Base-by-base conservation (phyloP, 2,888 invertebrate species). In the Abscondita cerata region DNA sequence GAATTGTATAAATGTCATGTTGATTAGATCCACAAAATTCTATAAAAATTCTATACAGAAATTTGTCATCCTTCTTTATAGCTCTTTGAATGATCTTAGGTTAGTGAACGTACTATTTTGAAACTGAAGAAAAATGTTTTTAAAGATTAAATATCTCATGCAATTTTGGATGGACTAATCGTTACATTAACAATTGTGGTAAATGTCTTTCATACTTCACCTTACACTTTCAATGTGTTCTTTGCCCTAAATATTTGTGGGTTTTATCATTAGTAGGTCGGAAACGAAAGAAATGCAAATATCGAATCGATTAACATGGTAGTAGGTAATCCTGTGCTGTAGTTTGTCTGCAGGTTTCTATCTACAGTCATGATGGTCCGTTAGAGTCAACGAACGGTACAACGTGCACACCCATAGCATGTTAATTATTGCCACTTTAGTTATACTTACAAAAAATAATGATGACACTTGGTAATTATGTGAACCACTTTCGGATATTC, bases 401-500 rank as follows among this genome's bases (percentile, higher is more conserved):
- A 31, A n/a, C 55, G 25, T 54, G 50, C 40, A 55, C 54, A 48
- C 59, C 46, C 41, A 41, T 41, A 40, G 63, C 63, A 59, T 59
- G 56, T 38, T 63, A 63, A 59, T 59, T 63, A 59, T 54, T 13
- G 31, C 31, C 31, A 50, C 47, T 56, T 62, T 47, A 38, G 52
- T n/a, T 58, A 34, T 54, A 36, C 44, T 13, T 25, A 53, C 56
- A 38, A 51, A 57, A 46, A n/a, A n/a, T n/a, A n/a, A 57, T 50
- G 18, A 50, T 51, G 57, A 18, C 66, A 68, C 68, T 64, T 54
- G 63, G 66, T 68, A 67, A 61, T 70, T 69, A 68, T 64, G 64
- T 66, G 62, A 68, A 66, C 62, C 68, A 69, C 75, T 72, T 75
- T 73, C 73, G 73, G 75, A 73, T 73, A 72, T 72, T 72, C 69